Evolutionary conservation across 2,113 vertebrate genomes (phyloP).

Genomic region (Neopipo cinnamomea): DNA sequence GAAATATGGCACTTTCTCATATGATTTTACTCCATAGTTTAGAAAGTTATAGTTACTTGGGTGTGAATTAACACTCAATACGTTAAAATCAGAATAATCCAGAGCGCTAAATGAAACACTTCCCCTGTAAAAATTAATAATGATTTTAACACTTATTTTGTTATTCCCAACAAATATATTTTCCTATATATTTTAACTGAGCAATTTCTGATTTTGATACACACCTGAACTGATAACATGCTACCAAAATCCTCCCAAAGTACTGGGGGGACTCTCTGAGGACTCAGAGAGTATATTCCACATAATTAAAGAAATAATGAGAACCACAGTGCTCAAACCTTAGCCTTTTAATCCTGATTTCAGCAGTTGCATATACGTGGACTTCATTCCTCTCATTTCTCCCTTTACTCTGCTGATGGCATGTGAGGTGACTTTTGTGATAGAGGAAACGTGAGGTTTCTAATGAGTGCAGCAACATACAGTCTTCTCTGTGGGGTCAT

Average conservation of each 20-base stretch:
- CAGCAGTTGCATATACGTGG: rapidly evolving
- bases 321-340: background rate
- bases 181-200: background rate
- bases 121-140: background rate
- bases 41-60: background rate
- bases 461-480: background rate
- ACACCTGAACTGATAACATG: background rate
- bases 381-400: background rate
- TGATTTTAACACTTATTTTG: background rate
- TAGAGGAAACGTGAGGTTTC: background rate
- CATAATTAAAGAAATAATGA: background rate
- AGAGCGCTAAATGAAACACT: background rate
- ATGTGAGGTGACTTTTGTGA: background rate
- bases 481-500: background rate
- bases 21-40: background rate
- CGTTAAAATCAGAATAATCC: background rate
- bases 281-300: background rate
- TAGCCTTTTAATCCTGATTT: background rate
- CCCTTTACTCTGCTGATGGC: background rate
- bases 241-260: background rate
- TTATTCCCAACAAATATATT: background rate
- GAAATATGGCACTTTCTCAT: background rate
- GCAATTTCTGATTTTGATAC: background rate
- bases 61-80: background rate
- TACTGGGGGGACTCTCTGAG: background rate